These are phyloP conservation scores for Caenorhabditis briggsae DNA, from an alignment of 1,140 invertebrate species.

Conservation along the genomic window DNA sequence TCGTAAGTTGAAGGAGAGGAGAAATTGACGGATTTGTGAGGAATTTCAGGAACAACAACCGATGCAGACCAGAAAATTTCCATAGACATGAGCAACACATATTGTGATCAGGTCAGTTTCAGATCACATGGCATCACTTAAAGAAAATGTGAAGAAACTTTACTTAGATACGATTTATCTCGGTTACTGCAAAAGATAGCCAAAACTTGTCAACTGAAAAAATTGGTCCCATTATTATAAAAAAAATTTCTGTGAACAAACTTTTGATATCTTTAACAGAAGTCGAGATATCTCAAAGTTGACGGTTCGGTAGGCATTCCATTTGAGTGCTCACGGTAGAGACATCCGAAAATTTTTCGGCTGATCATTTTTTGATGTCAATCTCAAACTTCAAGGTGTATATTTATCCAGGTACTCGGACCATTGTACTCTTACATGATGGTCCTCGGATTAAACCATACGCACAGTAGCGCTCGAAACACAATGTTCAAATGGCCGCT, in stretches of 20 bases:
- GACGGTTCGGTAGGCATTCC: too few relatives aligned
- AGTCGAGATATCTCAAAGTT: too few relatives aligned
- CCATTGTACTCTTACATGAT: conserved; percentile 61
- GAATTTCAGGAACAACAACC: conserved; percentile 27
- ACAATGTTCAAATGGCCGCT: conserved; percentile 48
- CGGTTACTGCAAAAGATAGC: too few relatives aligned
- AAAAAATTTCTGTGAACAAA: too few relatives aligned
- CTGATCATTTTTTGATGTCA: too few relatives aligned
- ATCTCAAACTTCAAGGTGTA: too few relatives aligned
- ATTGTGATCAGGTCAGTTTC: conserved; percentile 49
- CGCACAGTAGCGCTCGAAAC: conserved; percentile 38
- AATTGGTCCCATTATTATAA: too few relatives aligned
- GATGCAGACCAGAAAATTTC: conserved; percentile 57
- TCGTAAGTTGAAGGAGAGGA: not conserved
- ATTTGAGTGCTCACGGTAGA: too few relatives aligned
- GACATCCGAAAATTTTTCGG: too few relatives aligned
- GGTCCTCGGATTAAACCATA: conserved; percentile 59
- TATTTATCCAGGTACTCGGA: conserved; percentile 23
- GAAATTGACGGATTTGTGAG: not conserved
- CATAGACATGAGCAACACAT: conserved; percentile 60
- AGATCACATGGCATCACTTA: not conserved
- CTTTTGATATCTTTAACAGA: too few relatives aligned
- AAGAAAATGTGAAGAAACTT: not conserved
- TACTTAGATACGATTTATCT: too few relatives aligned
- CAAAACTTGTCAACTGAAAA: too few relatives aligned